phyloP scores from a whole-genome alignment of 2,113 vertebrate species.

The Spea bombifrons region DNA sequence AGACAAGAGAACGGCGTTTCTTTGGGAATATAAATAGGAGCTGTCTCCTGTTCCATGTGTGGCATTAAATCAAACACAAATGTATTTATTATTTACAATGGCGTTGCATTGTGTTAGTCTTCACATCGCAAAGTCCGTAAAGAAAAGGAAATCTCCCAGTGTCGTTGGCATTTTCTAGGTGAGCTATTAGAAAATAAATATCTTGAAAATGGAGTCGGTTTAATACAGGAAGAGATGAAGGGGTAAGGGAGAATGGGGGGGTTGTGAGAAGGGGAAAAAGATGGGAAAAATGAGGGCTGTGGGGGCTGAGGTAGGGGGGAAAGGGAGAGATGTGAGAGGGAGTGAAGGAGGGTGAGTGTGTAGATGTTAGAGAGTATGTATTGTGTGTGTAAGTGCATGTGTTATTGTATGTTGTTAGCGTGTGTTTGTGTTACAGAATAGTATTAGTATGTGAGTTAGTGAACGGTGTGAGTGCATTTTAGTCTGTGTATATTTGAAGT shows the following conservation, averaged over 20 bases:
- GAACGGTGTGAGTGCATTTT: too few species aligned
- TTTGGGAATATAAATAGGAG: conserved; percentile 27
- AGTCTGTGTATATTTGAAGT: too few species aligned
- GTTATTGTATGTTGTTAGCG: too few species aligned
- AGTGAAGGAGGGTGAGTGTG: too few species aligned
- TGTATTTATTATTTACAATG: conserved; percentile 35
- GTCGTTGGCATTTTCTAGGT: neutral
- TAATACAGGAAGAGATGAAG: neutral
- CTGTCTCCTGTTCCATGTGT: conserved; percentile 2
- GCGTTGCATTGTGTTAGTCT: neutral
- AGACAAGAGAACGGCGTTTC: conserved; percentile 17
- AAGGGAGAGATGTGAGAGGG: too few species aligned
- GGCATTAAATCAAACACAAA: conserved; percentile 27
- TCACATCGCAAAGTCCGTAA: conserved; percentile 11
- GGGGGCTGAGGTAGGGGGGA: neutral
- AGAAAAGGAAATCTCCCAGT: conserved; percentile 1
- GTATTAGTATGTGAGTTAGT: too few species aligned
- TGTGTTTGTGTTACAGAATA: too few species aligned
- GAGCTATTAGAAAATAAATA: too few species aligned
- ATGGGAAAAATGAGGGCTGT: neutral
- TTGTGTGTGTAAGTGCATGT: too few species aligned
- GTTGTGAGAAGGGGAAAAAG: neutral
- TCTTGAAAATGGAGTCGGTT: too few species aligned
- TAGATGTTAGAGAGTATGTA: too few species aligned
- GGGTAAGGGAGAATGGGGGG: neutral